Evolutionary conservation across 2,797 vertebrate species (phyloP), one percentile per base, ranked within the genome.

Genomic region (Peromyscus aztecus): DNA sequence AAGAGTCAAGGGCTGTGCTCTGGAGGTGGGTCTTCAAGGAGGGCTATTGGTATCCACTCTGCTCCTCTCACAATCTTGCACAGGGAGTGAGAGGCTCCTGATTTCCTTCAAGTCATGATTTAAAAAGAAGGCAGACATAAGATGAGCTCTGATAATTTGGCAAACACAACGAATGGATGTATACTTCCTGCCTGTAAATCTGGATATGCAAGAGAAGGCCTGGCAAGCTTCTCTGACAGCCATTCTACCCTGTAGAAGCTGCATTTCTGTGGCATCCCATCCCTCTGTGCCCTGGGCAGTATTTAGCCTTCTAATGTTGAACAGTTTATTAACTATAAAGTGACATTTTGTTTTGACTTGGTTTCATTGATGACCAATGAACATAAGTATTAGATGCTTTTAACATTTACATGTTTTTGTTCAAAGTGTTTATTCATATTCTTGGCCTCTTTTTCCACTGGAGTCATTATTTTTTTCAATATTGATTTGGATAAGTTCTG

Each of bases 301-400:
- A 52, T 37, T 63, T 46, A 67, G 21, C n/a, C 77, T 75, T 37
- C 57, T 90, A 59, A 65, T 82, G 29, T 81, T 69, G 80, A 88
- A 34, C 55, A 46, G 12, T 76, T 89, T 94, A 67, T 71, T 93
- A 75, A 91, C 59, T 55, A 6, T 73, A 86, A 92, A 59, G 8
- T 29, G 31, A 29, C 65, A 31, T 23, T 3, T 95, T 63, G 27
- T 94, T 96, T 94, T 80, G 40, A 57, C 75, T 96, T 92, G 61
- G 46, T 95, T 96, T 94, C 24, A 90, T 49, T 96, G 80, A 40
- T 95, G 90, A 89, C 8, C 52, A 71, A 4, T 80, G 37, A 89
- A 83, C 10, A 21, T 93, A 73, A 67, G 27, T 46, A 46, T 82
- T 94, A 96, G 73, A 37, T 90, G 46, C 19, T 69, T 88, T 77